These are phyloP conservation scores for Eristalis arbustorum DNA, from an alignment of 2,888 invertebrate species.

Conservation along the genomic window DNA sequence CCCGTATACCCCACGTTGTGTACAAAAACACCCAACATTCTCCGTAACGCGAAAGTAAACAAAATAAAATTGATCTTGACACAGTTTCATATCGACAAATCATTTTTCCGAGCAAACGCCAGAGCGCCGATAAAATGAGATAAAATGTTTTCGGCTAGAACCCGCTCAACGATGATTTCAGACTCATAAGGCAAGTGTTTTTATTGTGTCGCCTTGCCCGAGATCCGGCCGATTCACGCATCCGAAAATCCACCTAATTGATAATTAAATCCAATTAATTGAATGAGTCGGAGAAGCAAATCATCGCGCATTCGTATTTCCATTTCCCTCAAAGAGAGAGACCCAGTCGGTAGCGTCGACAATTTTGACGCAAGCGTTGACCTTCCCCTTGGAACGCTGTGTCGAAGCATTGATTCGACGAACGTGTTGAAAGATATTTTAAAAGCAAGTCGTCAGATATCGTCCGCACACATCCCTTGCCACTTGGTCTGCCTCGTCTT, in stretches of 20 bases:
- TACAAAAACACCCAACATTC: too few relatives aligned
- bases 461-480: too few relatives aligned
- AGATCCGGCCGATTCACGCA: neutral
- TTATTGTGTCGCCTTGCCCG: neutral
- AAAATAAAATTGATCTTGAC: neutral
- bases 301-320: too few relatives aligned
- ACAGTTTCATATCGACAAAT: neutral
- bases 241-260: neutral
- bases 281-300: neutral
- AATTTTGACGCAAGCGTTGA: neutral
- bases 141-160: neutral
- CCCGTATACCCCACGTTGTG: too few relatives aligned
- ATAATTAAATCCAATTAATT: conserved; percentile 20
- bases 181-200: neutral
- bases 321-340: too few relatives aligned
- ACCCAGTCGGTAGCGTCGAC: neutral
- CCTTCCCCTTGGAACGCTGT: neutral
- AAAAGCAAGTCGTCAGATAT: neutral
- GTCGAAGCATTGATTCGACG: neutral
- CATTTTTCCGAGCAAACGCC: neutral
- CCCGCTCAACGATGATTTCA: neutral
- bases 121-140: neutral
- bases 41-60: neutral
- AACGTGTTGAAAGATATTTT: neutral
- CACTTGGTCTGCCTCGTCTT: too few relatives aligned